A percentile compares a stretch with the other conserved stretches of the same genome.
Conservation (phyloP, 2,888 invertebrate genomes). For the Lissocephala sabroskyi region DNA sequence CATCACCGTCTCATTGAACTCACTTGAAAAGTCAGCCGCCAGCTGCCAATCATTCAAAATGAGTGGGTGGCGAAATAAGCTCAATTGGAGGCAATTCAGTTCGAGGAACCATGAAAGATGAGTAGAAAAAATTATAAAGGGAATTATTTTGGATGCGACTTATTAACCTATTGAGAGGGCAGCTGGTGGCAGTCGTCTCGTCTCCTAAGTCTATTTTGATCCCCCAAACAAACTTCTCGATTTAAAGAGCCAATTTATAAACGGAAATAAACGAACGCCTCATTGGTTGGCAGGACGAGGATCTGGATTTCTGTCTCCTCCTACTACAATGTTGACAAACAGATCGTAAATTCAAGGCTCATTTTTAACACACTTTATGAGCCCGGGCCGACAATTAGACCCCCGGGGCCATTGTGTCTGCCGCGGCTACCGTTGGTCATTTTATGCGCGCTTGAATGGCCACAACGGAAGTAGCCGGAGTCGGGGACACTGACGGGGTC, state of each 20-base stretch:
- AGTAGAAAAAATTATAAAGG: too few species aligned
- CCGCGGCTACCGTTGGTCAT: conserved; percentile 23
- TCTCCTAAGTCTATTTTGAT: background rate
- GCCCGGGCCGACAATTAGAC: background rate
- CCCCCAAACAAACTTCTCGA: background rate
- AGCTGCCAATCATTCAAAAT: too few species aligned
- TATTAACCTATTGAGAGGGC: background rate
- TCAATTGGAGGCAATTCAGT: too few species aligned
- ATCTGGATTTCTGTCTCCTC: background rate
- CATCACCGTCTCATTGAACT: too few species aligned
- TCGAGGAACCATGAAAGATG: too few species aligned
- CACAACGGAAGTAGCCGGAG: conserved; percentile 43
- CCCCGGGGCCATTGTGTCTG: conserved; percentile 10
- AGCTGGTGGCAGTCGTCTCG: background rate
- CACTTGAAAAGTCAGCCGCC: too few species aligned
- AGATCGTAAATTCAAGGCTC: conserved; percentile 58
- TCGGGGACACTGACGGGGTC: conserved; percentile 10
- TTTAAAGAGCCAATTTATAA: conserved; percentile 17
- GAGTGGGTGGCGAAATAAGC: too few species aligned
- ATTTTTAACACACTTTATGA: conserved; percentile 43
- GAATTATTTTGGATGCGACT: too few species aligned
- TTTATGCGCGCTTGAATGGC: conserved; percentile 25
- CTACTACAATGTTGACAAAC: conserved; percentile 46
- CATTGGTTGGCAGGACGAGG: conserved; percentile 27
- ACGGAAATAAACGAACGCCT: conserved; percentile 50